phyloP scores from a whole-genome alignment of 2,888 invertebrate species.

The Polydrusus pterygomalis region DNA sequence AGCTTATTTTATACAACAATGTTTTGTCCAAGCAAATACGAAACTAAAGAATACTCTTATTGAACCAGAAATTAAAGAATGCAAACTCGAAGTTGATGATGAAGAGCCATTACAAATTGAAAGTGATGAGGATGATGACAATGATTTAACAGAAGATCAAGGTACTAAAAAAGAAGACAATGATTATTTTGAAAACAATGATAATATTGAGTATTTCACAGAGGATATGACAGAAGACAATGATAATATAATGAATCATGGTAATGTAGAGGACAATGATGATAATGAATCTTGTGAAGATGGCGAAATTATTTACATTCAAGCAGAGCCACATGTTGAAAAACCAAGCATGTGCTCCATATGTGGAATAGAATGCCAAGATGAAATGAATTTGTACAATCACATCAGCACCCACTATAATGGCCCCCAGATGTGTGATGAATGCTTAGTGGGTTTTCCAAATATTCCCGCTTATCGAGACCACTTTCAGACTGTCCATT shows the following conservation, averaged over 20 bases:
- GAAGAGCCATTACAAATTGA: background rate
- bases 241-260: no score
- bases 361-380: slow-evolving; percentile 46
- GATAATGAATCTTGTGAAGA: slow-evolving; percentile 36
- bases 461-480: slow-evolving; percentile 48
- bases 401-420: slow-evolving; percentile 52
- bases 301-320: slow-evolving; percentile 46
- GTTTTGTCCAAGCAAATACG: slow-evolving; percentile 58
- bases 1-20: slow-evolving; percentile 62
- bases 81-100: background rate
- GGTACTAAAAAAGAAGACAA: background rate
- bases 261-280: slow-evolving; percentile 32
- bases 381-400: slow-evolving; percentile 33
- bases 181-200: background rate
- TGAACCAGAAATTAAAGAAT: background rate
- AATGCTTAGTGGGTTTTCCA: slow-evolving; percentile 37
- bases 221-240: background rate
- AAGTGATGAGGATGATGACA: slow-evolving; percentile 17
- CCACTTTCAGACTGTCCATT: slow-evolving; percentile 46
- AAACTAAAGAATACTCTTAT: slow-evolving; percentile 30
- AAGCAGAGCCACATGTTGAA: slow-evolving; percentile 36
- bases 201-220: background rate
- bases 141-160: slow-evolving; percentile 1
- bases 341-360: slow-evolving; percentile 41
- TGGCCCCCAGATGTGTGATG: slow-evolving; percentile 45